These are phyloP conservation scores for Drosophila affinis DNA, from an alignment of 2,888 invertebrate species.

Conservation along the genomic window DNA sequence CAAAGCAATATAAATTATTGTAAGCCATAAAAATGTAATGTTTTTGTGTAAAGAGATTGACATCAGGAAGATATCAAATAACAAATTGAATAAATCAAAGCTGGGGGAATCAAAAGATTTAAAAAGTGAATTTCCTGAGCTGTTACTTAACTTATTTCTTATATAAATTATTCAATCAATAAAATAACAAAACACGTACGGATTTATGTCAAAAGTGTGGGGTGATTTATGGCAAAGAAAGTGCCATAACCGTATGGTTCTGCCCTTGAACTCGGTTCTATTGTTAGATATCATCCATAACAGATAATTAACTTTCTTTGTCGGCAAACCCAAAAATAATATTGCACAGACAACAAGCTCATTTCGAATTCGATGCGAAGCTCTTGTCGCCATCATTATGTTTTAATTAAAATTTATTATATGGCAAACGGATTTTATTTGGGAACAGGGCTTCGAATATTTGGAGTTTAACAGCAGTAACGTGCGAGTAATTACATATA, in stretches of 20 bases:
- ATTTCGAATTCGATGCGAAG: constrained; percentile 15
- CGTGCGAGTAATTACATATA: no score
- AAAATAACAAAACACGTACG: constrained; percentile 22
- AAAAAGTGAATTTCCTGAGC: constrained; percentile 11
- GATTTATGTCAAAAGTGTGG: constrained; percentile 18
- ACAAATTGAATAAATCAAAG: constrained; percentile 5
- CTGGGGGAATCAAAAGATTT: neutral
- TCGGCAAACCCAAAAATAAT: constrained; percentile 34
- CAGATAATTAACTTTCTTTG: constrained; percentile 36
- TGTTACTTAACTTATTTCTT: constrained; percentile 2
- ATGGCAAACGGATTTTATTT: constrained; percentile 1
- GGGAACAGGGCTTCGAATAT: neutral
- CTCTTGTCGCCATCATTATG: constrained; percentile 32
- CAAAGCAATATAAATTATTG: constrained; percentile 8
- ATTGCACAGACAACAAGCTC: neutral
- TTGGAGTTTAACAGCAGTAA: neutral
- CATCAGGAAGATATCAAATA: constrained; percentile 30
- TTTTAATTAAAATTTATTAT: constrained; percentile 18
- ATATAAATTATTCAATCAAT: constrained; percentile 21
- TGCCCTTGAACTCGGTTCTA: constrained; percentile 51
- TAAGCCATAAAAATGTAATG: neutral
- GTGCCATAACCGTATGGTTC: constrained; percentile 1
- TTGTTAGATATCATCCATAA: constrained; percentile 27
- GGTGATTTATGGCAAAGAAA: constrained; percentile 14
- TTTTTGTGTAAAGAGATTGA: constrained; percentile 14